These are phyloP conservation scores for Petromus typicus DNA, from an alignment of 2,113 vertebrate genomes.

Conservation along the genomic window DNA sequence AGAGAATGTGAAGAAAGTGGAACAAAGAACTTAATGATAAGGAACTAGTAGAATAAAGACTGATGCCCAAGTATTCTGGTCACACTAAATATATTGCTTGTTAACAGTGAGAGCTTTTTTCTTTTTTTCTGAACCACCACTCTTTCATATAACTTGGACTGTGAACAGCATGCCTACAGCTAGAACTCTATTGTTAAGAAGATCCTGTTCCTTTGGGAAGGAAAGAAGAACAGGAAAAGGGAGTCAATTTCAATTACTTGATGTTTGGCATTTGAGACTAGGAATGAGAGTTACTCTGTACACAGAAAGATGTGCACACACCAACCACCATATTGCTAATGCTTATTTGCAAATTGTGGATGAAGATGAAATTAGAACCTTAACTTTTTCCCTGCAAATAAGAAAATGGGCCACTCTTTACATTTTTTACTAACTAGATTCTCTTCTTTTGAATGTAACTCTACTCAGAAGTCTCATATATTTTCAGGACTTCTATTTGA, in stretches of 20 bases:
- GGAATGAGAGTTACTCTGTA: no score
- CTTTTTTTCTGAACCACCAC: not conserved
- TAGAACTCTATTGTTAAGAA: not conserved
- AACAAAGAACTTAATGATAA: not conserved
- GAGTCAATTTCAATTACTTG: not conserved
- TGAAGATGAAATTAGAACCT: not conserved
- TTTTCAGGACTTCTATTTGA: not conserved
- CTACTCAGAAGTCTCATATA: not conserved
- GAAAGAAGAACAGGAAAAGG: not conserved
- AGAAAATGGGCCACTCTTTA: not conserved
- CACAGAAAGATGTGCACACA: not conserved
- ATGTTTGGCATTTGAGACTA: not conserved
- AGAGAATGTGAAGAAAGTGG: not conserved
- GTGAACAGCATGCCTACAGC: not conserved
- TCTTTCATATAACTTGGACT: not conserved
- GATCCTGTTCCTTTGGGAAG: not conserved
- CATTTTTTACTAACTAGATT: not conserved
- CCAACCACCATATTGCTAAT: not conserved
- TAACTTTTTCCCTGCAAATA: not conserved
- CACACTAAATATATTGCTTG: not conserved
- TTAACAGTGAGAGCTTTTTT: not conserved
- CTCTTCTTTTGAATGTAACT: not conserved
- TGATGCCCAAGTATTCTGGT: not conserved
- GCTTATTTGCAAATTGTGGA: constrained; percentile 35
- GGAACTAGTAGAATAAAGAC: not conserved